Evolutionary conservation across 2,888 invertebrate species (phyloP), one percentile per base, ranked within the genome.

Genomic region (Icerya purchasi): DNA sequence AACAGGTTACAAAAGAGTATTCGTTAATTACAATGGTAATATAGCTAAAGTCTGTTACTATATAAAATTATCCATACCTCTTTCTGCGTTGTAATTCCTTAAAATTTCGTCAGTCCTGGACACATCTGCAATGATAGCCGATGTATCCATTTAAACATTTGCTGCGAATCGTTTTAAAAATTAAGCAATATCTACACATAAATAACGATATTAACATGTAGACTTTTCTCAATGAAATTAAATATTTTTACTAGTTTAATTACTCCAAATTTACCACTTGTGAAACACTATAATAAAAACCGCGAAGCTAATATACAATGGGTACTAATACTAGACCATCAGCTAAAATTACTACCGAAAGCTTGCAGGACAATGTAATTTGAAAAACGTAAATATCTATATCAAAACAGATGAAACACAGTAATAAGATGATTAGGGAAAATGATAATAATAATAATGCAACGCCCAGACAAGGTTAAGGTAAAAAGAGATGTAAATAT

Each of bases 111-210:
- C 91, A 83, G 92, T 91, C 80, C 90, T 85, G 79, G 87, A 87
- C 82, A 91, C 92, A 83, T 91, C 90, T 78, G 91, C 90, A 78
- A 92, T 92, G 81, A 92, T 91, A 86, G 91, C 92, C 86, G 91
- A 86, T 83, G 88, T 89, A 89, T 92, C 92, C 92, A 90, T 90
- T 83, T 78, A 79, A 78, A 80, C 81, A 81, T 81, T 79, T 77
- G 78, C 72, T 64, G 61, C 51, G 61, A 60, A 62, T 62, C 62
- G 53, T 61, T 61, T 62, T 58, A 56, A 53, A 62, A 53, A 58
- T 62, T 58, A 60, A 63, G 62, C 36, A 36, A 5, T 14, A 14
- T 36, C 14, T 36, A 36, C 5, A 36, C 36, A 36, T 36, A 36
- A 36, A 36, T 36, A 14, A 36, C 5, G 14, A 36, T 36, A 36